Conservation (phyloP, 2,888 invertebrate genomes). For the Conops quadrifasciatus region DNA sequence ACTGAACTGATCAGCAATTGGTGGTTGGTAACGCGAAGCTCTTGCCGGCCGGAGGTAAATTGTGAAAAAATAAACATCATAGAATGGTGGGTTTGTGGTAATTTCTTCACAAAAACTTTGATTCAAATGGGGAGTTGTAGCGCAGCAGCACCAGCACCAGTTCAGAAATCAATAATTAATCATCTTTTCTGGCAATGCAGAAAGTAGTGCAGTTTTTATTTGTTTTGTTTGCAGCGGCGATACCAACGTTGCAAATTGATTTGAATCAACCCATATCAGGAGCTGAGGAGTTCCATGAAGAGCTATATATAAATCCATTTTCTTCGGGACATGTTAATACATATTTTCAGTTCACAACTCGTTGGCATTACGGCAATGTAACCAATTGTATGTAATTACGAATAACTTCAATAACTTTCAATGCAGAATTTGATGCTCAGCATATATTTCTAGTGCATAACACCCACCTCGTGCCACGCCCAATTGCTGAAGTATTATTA, state of each 20-base stretch:
- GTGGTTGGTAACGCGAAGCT: too few relatives aligned
- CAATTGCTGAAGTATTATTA: slow-evolving; percentile 86
- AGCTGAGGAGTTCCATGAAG: slow-evolving; percentile 83
- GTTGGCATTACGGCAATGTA: slow-evolving; percentile 72
- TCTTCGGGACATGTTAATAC: slow-evolving; percentile 86
- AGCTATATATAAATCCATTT: slow-evolving; percentile 86
- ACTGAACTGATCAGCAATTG: too few relatives aligned
- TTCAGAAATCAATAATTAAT: too few relatives aligned
- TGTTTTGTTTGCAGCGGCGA: not conserved
- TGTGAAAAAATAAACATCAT: too few relatives aligned
- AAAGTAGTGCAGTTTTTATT: not conserved
- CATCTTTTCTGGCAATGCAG: not conserved
- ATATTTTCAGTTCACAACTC: slow-evolving; percentile 90
- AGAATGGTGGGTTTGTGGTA: too few relatives aligned
- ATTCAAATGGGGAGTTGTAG: too few relatives aligned
- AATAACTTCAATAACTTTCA: not conserved
- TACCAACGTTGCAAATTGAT: slow-evolving; percentile 4
- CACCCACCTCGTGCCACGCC: slow-evolving; percentile 86
- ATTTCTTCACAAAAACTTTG: too few relatives aligned
- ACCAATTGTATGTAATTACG: slow-evolving; percentile 70
- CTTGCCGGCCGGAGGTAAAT: too few relatives aligned
- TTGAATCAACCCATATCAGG: too few relatives aligned
- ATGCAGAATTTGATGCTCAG: not conserved
- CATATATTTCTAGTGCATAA: slow-evolving; percentile 72
- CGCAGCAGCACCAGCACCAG: too few relatives aligned